These are phyloP conservation scores for Micromesistius poutassou DNA, from an alignment of 2,797 vertebrate genomes.

Conservation along the genomic window DNA sequence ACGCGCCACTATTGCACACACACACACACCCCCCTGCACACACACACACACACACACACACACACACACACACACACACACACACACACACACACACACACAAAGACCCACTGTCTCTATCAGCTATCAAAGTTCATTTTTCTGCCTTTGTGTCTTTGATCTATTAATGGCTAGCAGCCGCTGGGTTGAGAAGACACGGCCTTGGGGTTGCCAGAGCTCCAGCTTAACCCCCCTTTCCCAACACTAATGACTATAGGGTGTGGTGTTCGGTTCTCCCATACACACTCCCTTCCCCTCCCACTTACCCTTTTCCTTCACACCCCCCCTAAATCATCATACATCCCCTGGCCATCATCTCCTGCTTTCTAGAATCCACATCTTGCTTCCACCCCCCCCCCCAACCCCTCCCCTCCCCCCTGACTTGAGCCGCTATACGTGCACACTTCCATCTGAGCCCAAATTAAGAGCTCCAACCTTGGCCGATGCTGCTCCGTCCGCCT, in stretches of 20 bases:
- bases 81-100: slow-evolving; percentile 6
- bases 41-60: slow-evolving; percentile 14
- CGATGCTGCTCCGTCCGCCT: slow-evolving; percentile 52
- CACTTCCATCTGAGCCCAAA: slow-evolving; percentile 62
- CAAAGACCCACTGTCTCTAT: slow-evolving; percentile 16
- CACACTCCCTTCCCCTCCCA: slow-evolving; percentile 50
- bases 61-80: slow-evolving; percentile 10
- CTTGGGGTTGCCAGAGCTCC: slow-evolving; percentile 47
- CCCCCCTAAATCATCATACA: slow-evolving; percentile 13
- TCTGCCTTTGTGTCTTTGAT: slow-evolving; percentile 52
- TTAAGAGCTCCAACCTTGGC: slow-evolving; percentile 56
- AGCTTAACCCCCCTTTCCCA: slow-evolving; percentile 46
- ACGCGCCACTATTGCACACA: slow-evolving; percentile 9
- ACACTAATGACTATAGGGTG: slow-evolving; percentile 61
- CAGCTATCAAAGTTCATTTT: background rate
- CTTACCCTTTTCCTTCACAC: slow-evolving; percentile 59
- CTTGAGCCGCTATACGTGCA: slow-evolving; percentile 17
- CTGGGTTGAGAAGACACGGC: slow-evolving; percentile 49
- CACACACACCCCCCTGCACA: too few relatives aligned
- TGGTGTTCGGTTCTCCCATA: slow-evolving; percentile 47
- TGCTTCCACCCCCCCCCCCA: slow-evolving; percentile 18
- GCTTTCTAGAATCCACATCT: slow-evolving; percentile 54
- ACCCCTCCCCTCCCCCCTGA: slow-evolving; percentile 4
- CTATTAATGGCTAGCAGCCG: slow-evolving; percentile 59
- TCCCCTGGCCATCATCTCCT: slow-evolving; percentile 13